Evolutionary conservation across 1,140 invertebrate species (phyloP).

Genomic region (Drosophila takahashii): DNA sequence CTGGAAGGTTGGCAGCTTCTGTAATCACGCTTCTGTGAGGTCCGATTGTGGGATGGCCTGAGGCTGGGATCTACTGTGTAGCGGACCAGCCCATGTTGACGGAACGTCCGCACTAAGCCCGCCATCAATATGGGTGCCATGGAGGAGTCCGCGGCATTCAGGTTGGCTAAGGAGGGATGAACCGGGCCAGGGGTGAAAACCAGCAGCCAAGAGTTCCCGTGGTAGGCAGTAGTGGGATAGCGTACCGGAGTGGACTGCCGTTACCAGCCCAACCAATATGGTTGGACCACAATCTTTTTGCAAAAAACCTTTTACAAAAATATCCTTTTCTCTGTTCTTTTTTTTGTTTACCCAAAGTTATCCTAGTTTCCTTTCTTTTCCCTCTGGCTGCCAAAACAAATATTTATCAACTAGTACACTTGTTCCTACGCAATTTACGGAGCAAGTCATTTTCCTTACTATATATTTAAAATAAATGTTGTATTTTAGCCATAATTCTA

Average conservation of each 20-base stretch:
- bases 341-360: too few species aligned
- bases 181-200: slow-evolving; percentile 98
- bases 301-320: slow-evolving; percentile 2
- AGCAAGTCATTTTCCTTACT: too few species aligned
- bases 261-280: slow-evolving; percentile 93
- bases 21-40: slow-evolving; percentile 97
- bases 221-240: slow-evolving; percentile 98
- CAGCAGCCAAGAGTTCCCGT: slow-evolving; percentile 98
- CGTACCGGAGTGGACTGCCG: slow-evolving; percentile 95
- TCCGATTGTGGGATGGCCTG: slow-evolving; percentile 94
- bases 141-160: slow-evolving; percentile 93
- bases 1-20: slow-evolving; percentile 95
- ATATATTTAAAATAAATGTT: too few species aligned
- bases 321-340: not conserved
- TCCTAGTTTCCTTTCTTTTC: too few species aligned
- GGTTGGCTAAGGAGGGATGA: slow-evolving; percentile 97
- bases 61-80: slow-evolving; percentile 91
- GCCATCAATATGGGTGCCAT: slow-evolving; percentile 95
- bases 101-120: slow-evolving; percentile 94
- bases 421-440: too few species aligned
- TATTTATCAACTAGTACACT: too few species aligned
- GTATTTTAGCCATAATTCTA: too few species aligned
- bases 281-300: slow-evolving; percentile 92
- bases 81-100: slow-evolving; percentile 90
- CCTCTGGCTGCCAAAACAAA: too few species aligned